A percentile compares a stretch with the other conserved stretches of the same genome.
Evolutionary conservation across 2,888 invertebrate genomes (phyloP).

Genomic region (Acleris emargana): DNA sequence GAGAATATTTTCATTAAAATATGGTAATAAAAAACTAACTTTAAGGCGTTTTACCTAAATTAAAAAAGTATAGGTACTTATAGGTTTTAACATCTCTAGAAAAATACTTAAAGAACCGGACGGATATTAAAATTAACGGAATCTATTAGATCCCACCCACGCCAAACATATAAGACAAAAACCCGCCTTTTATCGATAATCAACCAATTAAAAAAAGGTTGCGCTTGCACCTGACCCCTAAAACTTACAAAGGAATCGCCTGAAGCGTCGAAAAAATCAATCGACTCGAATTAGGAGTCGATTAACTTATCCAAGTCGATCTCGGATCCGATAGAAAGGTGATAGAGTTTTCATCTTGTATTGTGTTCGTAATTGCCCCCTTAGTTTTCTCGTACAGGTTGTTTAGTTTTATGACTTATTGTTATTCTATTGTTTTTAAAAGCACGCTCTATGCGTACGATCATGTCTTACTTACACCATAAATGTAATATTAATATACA

Average conservation of each 20-base stretch:
- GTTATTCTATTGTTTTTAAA: conserved; percentile 58
- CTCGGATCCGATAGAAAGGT: conserved; percentile 41
- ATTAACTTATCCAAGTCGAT: conserved; percentile 76
- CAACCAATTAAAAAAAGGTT: conserved; percentile 42
- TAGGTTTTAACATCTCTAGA: neutral
- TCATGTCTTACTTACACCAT: too few species aligned
- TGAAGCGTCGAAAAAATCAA: conserved; percentile 56
- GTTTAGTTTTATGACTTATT: conserved; percentile 51
- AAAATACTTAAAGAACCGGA: neutral
- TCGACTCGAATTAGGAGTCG: conserved; percentile 64
- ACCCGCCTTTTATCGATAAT: conserved; percentile 34
- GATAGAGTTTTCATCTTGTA: conserved; percentile 28
- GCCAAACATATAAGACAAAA: conserved; percentile 33
- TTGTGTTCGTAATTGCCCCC: conserved; percentile 20
- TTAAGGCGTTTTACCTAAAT: too few species aligned
- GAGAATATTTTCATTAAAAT: too few species aligned
- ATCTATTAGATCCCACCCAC: conserved; percentile 34
- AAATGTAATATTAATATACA: too few species aligned
- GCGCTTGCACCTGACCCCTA: conserved; percentile 46
- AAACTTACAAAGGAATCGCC: conserved; percentile 50
- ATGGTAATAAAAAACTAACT: too few species aligned
- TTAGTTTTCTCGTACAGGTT: conserved; percentile 31
- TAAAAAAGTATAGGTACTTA: neutral
- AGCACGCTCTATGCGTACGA: too few species aligned
- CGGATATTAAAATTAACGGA: conserved; percentile 26